These are phyloP conservation scores for Pelecanus crispus DNA, from an alignment of 2,113 vertebrate species.

Conservation along the genomic window DNA sequence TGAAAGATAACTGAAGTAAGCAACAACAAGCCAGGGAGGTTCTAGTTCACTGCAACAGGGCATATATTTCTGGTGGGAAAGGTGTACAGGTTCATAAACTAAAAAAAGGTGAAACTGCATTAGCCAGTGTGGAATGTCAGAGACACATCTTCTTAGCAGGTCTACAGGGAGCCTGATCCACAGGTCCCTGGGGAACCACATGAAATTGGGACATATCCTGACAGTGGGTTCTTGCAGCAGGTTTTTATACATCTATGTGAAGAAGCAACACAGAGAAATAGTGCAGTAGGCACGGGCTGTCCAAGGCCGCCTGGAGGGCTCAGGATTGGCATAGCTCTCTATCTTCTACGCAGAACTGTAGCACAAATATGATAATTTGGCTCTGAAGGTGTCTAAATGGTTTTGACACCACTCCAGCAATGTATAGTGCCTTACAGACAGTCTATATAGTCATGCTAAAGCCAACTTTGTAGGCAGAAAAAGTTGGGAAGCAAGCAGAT, in stretches of 20 bases:
- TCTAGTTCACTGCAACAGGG: rapidly evolving
- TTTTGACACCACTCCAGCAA: not conserved
- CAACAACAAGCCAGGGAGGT: not conserved
- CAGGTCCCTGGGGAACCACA: not conserved
- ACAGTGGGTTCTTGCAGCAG: not conserved
- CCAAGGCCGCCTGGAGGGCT: not conserved
- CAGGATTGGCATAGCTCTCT: not conserved
- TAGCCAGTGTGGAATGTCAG: not conserved
- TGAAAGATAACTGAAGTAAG: not conserved
- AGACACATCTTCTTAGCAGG: not conserved
- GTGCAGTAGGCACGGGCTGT: not conserved
- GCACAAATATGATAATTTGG: not conserved
- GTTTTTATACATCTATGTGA: not conserved
- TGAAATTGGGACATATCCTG: not conserved
- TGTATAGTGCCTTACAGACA: not conserved
- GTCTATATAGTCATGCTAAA: not conserved
- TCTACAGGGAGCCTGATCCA: not conserved
- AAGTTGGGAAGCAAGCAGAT: not conserved
- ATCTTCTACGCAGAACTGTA: not conserved
- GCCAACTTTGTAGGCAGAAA: not conserved
- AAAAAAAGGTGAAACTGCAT: not conserved
- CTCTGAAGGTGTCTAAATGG: not conserved
- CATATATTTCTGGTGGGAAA: not conserved
- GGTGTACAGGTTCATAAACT: not conserved
- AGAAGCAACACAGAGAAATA: not conserved